Evolutionary conservation across 1,140 invertebrate genomes (phyloP).

Genomic region (Trypoxylus dichotomus): DNA sequence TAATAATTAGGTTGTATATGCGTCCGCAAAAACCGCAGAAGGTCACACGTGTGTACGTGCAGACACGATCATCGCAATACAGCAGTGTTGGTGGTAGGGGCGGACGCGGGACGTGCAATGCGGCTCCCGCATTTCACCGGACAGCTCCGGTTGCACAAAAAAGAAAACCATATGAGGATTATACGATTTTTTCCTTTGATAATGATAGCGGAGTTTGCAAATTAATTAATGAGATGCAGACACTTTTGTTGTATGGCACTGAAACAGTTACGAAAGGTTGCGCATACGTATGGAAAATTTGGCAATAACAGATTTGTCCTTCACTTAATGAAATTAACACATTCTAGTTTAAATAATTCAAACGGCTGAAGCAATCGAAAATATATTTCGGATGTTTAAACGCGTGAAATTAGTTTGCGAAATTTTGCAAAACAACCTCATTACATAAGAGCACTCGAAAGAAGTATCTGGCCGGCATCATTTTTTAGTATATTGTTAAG

Average conservation of each 20-base stretch:
- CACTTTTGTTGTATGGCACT: not conserved
- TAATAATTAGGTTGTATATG: not conserved
- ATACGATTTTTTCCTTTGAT: not conserved
- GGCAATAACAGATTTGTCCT: too few relatives aligned
- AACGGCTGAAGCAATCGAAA: too few relatives aligned
- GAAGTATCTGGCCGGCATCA: too few relatives aligned
- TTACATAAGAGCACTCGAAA: too few relatives aligned
- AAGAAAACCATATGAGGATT: not conserved
- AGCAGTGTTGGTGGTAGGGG: not conserved
- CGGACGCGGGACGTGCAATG: not conserved
- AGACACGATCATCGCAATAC: constrained; percentile 5
- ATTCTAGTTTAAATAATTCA: too few relatives aligned
- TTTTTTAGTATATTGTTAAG: too few relatives aligned
- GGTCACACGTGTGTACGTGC: constrained; percentile 1
- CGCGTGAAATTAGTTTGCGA: too few relatives aligned
- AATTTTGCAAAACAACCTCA: too few relatives aligned
- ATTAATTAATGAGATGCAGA: not conserved
- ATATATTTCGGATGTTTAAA: too few relatives aligned
- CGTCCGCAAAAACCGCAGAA: not conserved
- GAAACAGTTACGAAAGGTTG: not conserved
- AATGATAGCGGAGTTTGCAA: not conserved
- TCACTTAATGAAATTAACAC: too few relatives aligned
- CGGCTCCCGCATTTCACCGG: not conserved
- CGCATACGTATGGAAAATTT: too few relatives aligned
- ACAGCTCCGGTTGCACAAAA: not conserved